Evolutionary conservation across 2,113 vertebrate species (phyloP).

Genomic region (Picathartes gymnocephalus): DNA sequence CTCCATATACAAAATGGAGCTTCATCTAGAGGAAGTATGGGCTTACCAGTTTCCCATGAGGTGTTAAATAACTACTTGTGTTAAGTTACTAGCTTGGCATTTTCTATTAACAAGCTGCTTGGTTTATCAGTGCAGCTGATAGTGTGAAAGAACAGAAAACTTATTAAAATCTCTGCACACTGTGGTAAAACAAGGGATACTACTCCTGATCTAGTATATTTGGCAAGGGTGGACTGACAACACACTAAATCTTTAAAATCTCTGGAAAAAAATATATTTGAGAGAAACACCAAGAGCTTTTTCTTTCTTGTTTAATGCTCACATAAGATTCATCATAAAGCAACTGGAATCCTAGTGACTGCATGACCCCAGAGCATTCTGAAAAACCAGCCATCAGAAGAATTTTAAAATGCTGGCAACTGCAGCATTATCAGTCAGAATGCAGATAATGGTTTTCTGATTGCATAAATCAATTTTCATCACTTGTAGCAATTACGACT

Average conservation of each 20-base stretch:
- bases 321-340: neutral
- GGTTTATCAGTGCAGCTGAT: neutral
- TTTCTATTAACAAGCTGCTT: neutral
- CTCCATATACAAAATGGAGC: neutral
- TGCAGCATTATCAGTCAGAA: conserved; percentile 15
- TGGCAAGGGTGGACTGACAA: neutral
- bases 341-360: neutral
- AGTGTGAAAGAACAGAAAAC: neutral
- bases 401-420: neutral
- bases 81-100: neutral
- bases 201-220: neutral
- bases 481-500: neutral
- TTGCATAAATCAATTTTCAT: conserved; percentile 54
- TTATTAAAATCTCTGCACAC: neutral
- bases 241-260: neutral
- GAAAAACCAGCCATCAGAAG: neutral
- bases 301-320: neutral
- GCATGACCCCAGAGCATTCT: neutral
- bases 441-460: conserved; percentile 41
- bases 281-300: neutral
- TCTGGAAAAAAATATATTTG: neutral
- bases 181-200: neutral
- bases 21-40: neutral
- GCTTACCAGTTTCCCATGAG: neutral
- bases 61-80: neutral